Base-by-base conservation (phyloP, 2,113 vertebrate species). In the Ariopsis seemanni region DNA sequence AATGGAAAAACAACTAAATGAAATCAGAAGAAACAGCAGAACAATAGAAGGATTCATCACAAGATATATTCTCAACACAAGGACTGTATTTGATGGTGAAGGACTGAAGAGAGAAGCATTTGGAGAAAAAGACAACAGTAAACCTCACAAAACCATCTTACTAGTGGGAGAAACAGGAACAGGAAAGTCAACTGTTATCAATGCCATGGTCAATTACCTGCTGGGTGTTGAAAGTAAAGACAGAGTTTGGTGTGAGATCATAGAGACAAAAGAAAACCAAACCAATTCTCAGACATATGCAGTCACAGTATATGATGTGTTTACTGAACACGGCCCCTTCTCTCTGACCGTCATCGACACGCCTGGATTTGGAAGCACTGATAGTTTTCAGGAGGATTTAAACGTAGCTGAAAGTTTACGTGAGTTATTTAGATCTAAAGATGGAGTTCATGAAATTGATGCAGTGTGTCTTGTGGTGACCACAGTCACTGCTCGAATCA, bases 171-270 rank as follows among this genome's bases (percentile, higher is more conserved):
- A 87, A 88, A 90, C 87, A 63, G 89, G 90, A 79, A 10, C 84
- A 69, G 90, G 90, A 18, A 92, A 90, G 72, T 85, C 90, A 10
- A 87, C 90, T n/a, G 42, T 89, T 55, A 91, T 92, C 89, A 91
- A 91, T 53, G 52, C 72, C 55, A 88, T 91, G 79, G 14, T 90
- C 74, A 92, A 86, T 63, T 86, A 91, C 83, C 82, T 89, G 87
- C 83, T 92, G 53, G 89, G 88, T 1, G 87, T 92, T 30, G 1
- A 79, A 48, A 87, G 87, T 86, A 50, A 88, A 15, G 87, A 91
- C 50, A 75, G 83, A 22, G 67, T 86, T n/a, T 90, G 91, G 86
- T 88, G 77, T 72, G 89, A 90, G 77, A 67, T 92, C n/a, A 85
- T 62, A 22, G 18, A 88, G 20, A 86, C 85, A 72, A 30, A 82